These are phyloP conservation scores for Plebejus anna DNA, from an alignment of 2,888 invertebrate genomes.

Conservation along the genomic window DNA sequence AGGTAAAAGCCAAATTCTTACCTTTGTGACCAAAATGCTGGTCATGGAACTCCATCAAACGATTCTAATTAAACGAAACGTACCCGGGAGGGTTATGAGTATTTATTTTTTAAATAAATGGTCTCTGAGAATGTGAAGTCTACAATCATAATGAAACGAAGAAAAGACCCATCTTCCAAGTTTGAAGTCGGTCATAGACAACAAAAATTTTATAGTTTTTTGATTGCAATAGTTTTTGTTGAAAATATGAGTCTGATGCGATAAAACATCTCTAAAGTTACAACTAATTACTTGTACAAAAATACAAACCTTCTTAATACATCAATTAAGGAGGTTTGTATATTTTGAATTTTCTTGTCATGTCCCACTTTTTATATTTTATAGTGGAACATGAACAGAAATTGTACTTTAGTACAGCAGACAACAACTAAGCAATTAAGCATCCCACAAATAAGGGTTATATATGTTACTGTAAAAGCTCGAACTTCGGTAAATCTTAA, in stretches of 20 bases:
- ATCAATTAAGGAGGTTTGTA: too few species aligned
- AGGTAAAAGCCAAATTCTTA: conserved; percentile 3
- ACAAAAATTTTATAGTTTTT: too few species aligned
- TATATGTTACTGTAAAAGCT: not conserved
- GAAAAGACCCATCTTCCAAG: not conserved
- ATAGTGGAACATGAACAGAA: too few species aligned
- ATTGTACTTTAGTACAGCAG: not conserved
- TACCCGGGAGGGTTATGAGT: conserved; percentile 15
- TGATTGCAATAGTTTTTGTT: too few species aligned
- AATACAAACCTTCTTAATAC: too few species aligned
- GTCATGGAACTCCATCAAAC: conserved; percentile 18
- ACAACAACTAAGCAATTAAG: not conserved
- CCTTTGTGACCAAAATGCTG: conserved; percentile 17
- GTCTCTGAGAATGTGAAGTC: not conserved
- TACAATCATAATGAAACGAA: not conserved
- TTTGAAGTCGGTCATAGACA: not conserved
- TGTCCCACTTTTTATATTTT: not conserved
- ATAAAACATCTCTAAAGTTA: too few species aligned
- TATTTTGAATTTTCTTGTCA: too few species aligned
- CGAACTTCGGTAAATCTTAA: too few species aligned
- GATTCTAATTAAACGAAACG: conserved; percentile 27
- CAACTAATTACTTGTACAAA: too few species aligned
- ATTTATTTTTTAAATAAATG: conserved; percentile 4
- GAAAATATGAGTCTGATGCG: too few species aligned
- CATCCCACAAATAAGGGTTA: not conserved